Percentiles rank a stretch among this genome's conserved stretches.
These are phyloP conservation scores for Venustaconcha ellipsiformis DNA, from an alignment of 1,140 invertebrate species.

Conservation along the genomic window DNA sequence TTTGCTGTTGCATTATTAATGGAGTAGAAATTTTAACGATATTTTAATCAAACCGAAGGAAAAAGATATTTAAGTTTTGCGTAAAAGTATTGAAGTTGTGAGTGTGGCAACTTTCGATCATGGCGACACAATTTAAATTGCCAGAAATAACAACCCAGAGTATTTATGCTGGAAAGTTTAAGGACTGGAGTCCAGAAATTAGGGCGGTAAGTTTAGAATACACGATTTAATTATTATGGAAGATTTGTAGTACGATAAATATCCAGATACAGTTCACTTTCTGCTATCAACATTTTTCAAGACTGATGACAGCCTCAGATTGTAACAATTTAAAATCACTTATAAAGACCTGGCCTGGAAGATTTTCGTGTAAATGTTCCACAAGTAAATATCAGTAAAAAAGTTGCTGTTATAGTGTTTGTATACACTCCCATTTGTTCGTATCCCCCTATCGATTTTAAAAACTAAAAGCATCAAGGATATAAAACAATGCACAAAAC, in stretches of 20 bases:
- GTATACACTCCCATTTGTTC: too few species aligned
- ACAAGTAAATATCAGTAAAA: too few species aligned
- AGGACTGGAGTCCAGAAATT: constrained; percentile 59
- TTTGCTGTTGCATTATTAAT: too few species aligned
- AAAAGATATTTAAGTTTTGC: too few species aligned
- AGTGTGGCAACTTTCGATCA: constrained; percentile 13
- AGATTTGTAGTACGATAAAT: not conserved
- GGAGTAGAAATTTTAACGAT: too few species aligned
- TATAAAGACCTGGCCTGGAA: too few species aligned
- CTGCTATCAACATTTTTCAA: not conserved
- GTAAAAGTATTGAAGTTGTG: too few species aligned
- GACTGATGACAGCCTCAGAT: not conserved
- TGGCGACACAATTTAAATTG: constrained; percentile 47
- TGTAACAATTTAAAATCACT: not conserved
- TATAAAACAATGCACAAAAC: too few species aligned
- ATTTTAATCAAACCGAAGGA: too few species aligned
- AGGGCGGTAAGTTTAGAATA: constrained; percentile 53
- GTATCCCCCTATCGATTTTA: too few species aligned
- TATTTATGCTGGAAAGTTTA: constrained; percentile 72
- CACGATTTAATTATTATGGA: not conserved
- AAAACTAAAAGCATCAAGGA: too few species aligned
- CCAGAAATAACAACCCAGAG: constrained; percentile 50
- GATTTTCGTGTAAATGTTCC: not conserved
- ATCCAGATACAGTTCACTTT: not conserved
- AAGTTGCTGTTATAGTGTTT: not conserved